Base-by-base conservation (phyloP, 1,140 invertebrate genomes). In the Diorhabda sublineata region DNA sequence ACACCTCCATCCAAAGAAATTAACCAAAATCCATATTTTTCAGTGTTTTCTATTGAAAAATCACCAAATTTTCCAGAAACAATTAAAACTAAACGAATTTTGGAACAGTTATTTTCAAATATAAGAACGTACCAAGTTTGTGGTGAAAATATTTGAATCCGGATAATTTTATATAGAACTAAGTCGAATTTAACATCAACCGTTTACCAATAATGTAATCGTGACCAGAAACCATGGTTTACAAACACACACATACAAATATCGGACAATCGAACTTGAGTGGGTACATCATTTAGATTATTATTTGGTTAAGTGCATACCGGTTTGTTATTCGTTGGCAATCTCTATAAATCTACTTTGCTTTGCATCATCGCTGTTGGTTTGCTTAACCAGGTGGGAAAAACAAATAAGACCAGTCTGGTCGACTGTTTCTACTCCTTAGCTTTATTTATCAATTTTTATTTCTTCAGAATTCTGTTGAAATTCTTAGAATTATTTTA, bases 261-360 rank as follows among this genome's bases (percentile, higher is more conserved):
- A 52, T 52, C 47, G 47, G 47, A 52, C 47, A 52, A 52, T 52
- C 47, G 47, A n/a, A 42, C 59, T 43, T 43, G 59, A 42, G 59
- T 61, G 26, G 59, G 59, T 69, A 69, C 58, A 45, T 56, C 45
- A 65, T 69, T 60, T 61, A 45, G 45, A 59, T 65, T 69, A 26
- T 26, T 26, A 69, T 60, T 52, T 57, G 52, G 43, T 9, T 60
- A 58, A 44, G 26, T 66, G 64, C 52, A 43, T 45, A 7, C 26
- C 59, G 11, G 59, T 61, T 26, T 52, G 47, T 52, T 52, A 52
- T 52, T 8, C 41, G 59, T 43, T 61, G 59, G 59, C 59, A 61
- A 61, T 61, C 59, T 8, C 11, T 61, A 61, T 61, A 61, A 61
- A 61, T 61, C 59, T 61, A 43, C 59, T 42, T 7, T 43, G 47